Percentiles rank a stretch among this genome's conserved stretches.
These are phyloP conservation scores for Melieria omissa DNA, from an alignment of 2,888 invertebrate species.

Conservation along the genomic window DNA sequence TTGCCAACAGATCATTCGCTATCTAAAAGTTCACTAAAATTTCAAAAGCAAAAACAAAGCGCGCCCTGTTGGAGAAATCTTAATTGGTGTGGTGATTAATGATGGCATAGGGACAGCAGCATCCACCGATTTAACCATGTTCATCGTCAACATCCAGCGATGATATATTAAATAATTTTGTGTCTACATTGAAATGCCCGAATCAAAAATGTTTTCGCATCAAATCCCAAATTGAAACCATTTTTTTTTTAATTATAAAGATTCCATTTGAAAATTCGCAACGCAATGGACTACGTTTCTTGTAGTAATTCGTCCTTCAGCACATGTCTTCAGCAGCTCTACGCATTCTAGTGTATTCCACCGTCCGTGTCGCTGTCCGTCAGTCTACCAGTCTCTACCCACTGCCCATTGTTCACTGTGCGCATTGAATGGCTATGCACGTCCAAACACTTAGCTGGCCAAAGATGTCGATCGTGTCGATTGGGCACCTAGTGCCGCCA, in stretches of 20 bases:
- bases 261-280: too few relatives aligned
- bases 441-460: constrained; percentile 18
- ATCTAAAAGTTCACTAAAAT: neutral
- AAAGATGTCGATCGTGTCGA: constrained; percentile 22
- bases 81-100: constrained; percentile 37
- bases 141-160: constrained; percentile 11
- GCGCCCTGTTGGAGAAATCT: constrained; percentile 20
- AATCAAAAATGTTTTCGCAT: neutral
- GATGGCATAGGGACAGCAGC: constrained; percentile 19
- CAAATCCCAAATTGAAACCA: neutral
- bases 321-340: neutral
- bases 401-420: neutral
- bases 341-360: too few relatives aligned
- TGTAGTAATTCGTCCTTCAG: neutral
- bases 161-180: neutral
- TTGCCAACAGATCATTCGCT: neutral
- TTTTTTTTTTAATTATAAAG: too few relatives aligned
- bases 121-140: constrained; percentile 25
- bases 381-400: neutral
- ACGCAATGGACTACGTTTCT: too few relatives aligned
- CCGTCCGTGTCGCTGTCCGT: neutral
- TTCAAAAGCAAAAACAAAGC: neutral
- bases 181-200: neutral
- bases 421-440: constrained; percentile 13
- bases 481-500: constrained; percentile 3